Conservation (phyloP, 2,113 vertebrate genomes). For the Corythaeola cristata region DNA sequence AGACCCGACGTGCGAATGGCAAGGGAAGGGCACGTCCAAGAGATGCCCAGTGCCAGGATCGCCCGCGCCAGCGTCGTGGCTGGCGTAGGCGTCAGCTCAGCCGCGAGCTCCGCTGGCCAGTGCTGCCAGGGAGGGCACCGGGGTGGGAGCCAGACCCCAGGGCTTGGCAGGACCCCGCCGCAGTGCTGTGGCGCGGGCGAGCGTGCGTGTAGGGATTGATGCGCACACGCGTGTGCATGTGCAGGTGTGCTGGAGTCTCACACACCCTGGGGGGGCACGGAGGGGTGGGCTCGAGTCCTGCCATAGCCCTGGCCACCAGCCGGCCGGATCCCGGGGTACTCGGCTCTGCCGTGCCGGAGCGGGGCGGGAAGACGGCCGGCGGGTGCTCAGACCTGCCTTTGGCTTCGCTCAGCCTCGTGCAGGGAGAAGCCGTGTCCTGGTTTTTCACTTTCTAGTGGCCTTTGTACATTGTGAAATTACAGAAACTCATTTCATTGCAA, state of each 20-base stretch:
- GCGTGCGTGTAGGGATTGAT: fast-evolving
- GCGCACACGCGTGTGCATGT: fast-evolving
- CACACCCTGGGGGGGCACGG: too few species aligned
- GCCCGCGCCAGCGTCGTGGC: fast-evolving
- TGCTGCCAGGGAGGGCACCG: background rate
- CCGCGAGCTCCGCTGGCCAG: background rate
- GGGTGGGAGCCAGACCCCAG: background rate
- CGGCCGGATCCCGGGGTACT: background rate
- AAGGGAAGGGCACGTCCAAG: background rate
- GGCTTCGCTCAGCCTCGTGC: slow-evolving; percentile 12
- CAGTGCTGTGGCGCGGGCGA: fast-evolving
- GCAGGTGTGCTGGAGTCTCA: background rate
- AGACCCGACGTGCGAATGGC: background rate
- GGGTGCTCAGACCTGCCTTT: background rate
- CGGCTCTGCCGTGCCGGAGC: background rate
- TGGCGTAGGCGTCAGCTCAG: background rate
- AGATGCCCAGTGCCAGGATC: background rate
- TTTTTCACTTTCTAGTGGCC: slow-evolving; percentile 92
- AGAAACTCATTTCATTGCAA: slow-evolving; percentile 64
- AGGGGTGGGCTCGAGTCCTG: background rate
- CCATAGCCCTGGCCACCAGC: background rate
- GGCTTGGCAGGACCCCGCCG: background rate
- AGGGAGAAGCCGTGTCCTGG: slow-evolving; percentile 64
- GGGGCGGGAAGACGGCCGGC: background rate
- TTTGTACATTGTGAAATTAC: slow-evolving; percentile 84